phyloP scores from a whole-genome alignment of 1,140 invertebrate species.

The Sycobia sp. region DNA sequence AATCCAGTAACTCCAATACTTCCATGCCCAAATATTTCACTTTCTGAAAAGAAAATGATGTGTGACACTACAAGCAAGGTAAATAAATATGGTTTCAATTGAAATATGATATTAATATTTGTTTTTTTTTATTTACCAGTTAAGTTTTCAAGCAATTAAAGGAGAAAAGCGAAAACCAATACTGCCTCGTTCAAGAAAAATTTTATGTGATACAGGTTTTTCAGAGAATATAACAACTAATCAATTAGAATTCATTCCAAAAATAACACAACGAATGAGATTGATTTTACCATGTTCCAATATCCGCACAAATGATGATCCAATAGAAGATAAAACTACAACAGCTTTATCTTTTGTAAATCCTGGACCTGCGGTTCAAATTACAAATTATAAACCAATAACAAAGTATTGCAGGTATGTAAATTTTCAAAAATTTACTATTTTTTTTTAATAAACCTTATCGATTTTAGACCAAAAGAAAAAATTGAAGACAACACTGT shows the following conservation, averaged over 20 bases:
- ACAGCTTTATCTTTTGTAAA: slow-evolving; percentile 47
- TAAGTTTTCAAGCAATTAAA: slow-evolving; percentile 49
- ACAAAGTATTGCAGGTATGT: slow-evolving; percentile 45
- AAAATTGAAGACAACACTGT: slow-evolving; percentile 66
- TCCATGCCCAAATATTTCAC: slow-evolving; percentile 44
- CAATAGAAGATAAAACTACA: slow-evolving; percentile 50
- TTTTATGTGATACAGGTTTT: slow-evolving; percentile 62
- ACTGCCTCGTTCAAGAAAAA: slow-evolving; percentile 41
- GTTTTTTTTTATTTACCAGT: slow-evolving; percentile 37
- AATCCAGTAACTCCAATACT: slow-evolving; percentile 41
- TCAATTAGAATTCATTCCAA: slow-evolving; percentile 70
- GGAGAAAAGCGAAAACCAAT: slow-evolving; percentile 46
- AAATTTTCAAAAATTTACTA: not conserved
- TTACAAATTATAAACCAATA: slow-evolving; percentile 48
- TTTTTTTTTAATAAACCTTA: no score
- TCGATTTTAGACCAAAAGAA: slow-evolving; percentile 54
- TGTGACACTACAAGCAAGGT: slow-evolving; percentile 55
- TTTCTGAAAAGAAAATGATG: slow-evolving; percentile 48
- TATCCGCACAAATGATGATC: slow-evolving; percentile 53
- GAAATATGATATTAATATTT: no score
- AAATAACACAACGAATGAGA: slow-evolving; percentile 57
- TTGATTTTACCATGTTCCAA: slow-evolving; percentile 54
- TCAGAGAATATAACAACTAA: slow-evolving; percentile 74
- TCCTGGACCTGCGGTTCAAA: slow-evolving; percentile 37
- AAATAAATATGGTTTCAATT: slow-evolving; percentile 2